Percentiles rank a stretch among this genome's conserved stretches.
These are phyloP conservation scores for Marmota flaviventris DNA, from an alignment of 2,113 vertebrate species.

Conservation along the genomic window DNA sequence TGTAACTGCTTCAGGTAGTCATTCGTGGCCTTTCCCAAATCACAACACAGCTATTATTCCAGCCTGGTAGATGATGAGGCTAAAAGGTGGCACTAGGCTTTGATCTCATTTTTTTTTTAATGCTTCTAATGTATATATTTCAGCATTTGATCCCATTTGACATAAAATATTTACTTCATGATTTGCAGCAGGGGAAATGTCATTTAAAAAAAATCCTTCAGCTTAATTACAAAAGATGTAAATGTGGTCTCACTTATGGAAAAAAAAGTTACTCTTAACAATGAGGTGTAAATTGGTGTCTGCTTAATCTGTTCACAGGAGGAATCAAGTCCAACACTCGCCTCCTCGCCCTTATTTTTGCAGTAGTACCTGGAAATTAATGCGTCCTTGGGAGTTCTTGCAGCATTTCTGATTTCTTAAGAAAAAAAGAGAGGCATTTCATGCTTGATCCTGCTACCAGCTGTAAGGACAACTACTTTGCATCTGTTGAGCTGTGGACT, in stretches of 20 bases:
- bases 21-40: conserved; percentile 55
- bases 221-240: conserved; percentile 71
- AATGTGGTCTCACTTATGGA: conserved; percentile 69
- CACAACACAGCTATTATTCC: not conserved
- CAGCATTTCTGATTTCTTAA: conserved; percentile 51
- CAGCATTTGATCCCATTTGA: conserved; percentile 58
- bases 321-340: conserved; percentile 37
- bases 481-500: not conserved
- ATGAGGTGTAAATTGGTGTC: conserved; percentile 83
- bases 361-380: conserved; percentile 59
- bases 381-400: conserved; percentile 28
- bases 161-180: conserved; percentile 62
- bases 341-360: conserved; percentile 67
- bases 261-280: conserved; percentile 79
- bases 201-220: conserved; percentile 36
- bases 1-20: conserved; percentile 23
- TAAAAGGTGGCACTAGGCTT: not conserved
- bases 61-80: not conserved
- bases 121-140: not conserved
- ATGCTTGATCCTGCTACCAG: not conserved
- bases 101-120: not conserved
- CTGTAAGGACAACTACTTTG: not conserved
- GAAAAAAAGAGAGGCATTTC: not conserved
- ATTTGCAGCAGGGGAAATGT: conserved; percentile 24
- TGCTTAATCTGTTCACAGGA: conserved; percentile 76